phyloP scores from a whole-genome alignment of 2,113 vertebrate genomes.

The Xenopus borealis region DNA sequence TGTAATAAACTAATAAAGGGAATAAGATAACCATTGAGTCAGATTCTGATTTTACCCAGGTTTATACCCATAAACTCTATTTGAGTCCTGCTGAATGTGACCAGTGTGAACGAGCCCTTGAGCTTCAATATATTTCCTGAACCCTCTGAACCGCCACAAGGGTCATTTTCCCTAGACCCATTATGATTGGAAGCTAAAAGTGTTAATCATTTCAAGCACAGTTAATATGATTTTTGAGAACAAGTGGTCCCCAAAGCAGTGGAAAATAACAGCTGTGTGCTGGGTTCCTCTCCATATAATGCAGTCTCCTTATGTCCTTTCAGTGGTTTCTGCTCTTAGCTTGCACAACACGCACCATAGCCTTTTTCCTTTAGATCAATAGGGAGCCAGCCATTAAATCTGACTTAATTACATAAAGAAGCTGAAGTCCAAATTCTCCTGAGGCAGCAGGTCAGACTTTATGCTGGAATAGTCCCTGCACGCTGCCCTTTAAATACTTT shows the following conservation, averaged over 20 bases:
- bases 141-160: no score
- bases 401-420: conserved; percentile 38
- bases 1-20: no score
- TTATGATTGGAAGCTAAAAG: no score
- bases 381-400: conserved; percentile 33
- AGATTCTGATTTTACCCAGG: no score
- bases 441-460: conserved; percentile 20
- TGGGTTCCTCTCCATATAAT: conserved; percentile 5
- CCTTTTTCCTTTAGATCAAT: conserved; percentile 13
- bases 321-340: neutral
- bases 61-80: no score
- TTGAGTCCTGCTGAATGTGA: no score
- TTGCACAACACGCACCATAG: conserved; percentile 12
- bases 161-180: no score
- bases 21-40: no score
- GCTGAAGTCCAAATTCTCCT: conserved; percentile 19
- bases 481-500: conserved; percentile 39
- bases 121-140: no score
- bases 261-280: neutral
- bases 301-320: neutral
- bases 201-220: no score
- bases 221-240: neutral
- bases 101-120: no score
- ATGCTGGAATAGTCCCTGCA: conserved; percentile 27
- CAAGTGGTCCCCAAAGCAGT: neutral